Evolutionary conservation across 2,113 vertebrate genomes (phyloP).

Genomic region (Chascanopsetta lugubris): DNA sequence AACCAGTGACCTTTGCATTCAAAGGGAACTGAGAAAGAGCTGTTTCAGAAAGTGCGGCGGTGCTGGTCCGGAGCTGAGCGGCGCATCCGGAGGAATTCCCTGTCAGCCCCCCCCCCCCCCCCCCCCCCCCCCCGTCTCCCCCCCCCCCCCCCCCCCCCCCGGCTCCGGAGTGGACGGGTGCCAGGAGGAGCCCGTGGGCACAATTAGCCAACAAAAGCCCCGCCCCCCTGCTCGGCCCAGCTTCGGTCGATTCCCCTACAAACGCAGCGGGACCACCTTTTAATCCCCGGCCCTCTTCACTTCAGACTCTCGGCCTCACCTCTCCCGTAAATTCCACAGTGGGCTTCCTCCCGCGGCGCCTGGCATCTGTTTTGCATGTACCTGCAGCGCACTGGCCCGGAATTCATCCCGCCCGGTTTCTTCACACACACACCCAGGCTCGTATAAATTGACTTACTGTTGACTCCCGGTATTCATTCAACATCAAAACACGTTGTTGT

Average conservation of each 20-base stretch:
- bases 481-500: constrained; percentile 37
- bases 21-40: no score
- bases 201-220: constrained; percentile 65
- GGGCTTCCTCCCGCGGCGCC: constrained; percentile 28
- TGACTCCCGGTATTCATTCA: constrained; percentile 40
- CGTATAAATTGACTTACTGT: constrained; percentile 46
- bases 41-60: no score
- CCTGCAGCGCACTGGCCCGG: constrained; percentile 32
- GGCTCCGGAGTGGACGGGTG: constrained; percentile 41
- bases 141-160: constrained; percentile 45
- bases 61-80: constrained; percentile 13
- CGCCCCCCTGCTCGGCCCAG: constrained; percentile 19
- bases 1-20: no score
- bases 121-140: constrained; percentile 43
- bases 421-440: constrained; percentile 19
- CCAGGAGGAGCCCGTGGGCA: constrained; percentile 60
- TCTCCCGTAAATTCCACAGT: constrained; percentile 57
- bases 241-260: constrained; percentile 52
- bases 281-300: constrained; percentile 53
- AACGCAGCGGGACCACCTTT: constrained; percentile 54
- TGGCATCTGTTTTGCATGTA: constrained; percentile 57
- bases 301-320: constrained; percentile 49
- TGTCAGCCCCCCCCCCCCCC: constrained; percentile 44
- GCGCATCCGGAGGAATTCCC: constrained; percentile 60
- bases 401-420: constrained; percentile 29